These are phyloP conservation scores for Chromoteleia sp. DNA, from an alignment of 2,888 invertebrate genomes.

Conservation along the genomic window DNA sequence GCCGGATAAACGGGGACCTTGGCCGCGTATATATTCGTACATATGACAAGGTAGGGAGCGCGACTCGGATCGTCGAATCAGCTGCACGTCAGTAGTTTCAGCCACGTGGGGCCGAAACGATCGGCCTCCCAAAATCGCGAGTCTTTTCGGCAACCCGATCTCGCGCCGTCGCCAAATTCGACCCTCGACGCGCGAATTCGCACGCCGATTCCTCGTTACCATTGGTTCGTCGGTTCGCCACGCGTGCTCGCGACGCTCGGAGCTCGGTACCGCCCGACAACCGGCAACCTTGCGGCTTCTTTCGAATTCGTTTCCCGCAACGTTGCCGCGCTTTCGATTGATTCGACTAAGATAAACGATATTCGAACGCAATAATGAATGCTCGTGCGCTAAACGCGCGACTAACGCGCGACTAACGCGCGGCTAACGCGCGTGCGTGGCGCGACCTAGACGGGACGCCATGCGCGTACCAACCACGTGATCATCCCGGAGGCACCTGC, in stretches of 20 bases:
- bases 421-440: slow-evolving; percentile 29
- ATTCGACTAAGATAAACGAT: too few species aligned
- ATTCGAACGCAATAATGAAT: too few species aligned
- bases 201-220: background rate
- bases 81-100: slow-evolving; percentile 74
- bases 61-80: slow-evolving; percentile 62
- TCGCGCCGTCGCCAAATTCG: slow-evolving; percentile 6
- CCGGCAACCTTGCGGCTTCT: too few species aligned
- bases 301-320: too few species aligned
- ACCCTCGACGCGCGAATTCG: background rate
- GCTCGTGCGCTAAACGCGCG: too few species aligned
- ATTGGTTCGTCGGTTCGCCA: background rate
- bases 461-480: slow-evolving; percentile 58
- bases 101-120: slow-evolving; percentile 74
- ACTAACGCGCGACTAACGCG: too few species aligned
- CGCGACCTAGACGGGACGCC: slow-evolving; percentile 20
- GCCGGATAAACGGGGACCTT: slow-evolving; percentile 68
- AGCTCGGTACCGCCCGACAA: too few species aligned
- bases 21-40: slow-evolving; percentile 67
- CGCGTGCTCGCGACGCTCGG: too few species aligned
- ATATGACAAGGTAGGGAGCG: slow-evolving; percentile 66
- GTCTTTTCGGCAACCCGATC: too few species aligned
- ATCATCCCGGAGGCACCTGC: slow-evolving; percentile 39
- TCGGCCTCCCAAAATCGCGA: slow-evolving; percentile 61
- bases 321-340: too few species aligned